phyloP scores from a whole-genome alignment of 2,888 invertebrate genomes.

The Autographa pulchrina region DNA sequence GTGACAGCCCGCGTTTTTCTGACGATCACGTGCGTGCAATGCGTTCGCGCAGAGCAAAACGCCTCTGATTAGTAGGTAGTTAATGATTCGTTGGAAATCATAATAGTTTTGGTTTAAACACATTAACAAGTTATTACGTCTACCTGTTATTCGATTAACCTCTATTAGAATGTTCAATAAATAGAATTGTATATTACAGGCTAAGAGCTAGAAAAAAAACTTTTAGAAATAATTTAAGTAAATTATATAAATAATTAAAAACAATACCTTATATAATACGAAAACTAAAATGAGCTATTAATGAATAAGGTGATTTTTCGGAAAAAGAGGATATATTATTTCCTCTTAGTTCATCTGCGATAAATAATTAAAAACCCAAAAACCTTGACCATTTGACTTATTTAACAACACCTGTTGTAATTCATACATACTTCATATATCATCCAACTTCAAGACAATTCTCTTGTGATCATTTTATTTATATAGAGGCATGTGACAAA shows the following conservation, averaged over 20 bases:
- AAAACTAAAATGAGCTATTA: no score
- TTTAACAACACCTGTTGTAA: background rate
- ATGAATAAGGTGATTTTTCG: no score
- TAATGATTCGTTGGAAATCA: conserved; percentile 15
- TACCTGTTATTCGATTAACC: background rate
- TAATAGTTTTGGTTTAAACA: conserved; percentile 6
- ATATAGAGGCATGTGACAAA: conserved; percentile 71
- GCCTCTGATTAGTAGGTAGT: conserved; percentile 21
- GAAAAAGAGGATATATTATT: no score
- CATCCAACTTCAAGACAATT: background rate
- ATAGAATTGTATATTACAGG: background rate
- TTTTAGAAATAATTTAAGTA: background rate
- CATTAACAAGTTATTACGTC: conserved; percentile 7
- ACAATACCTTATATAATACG: no score
- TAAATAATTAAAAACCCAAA: background rate
- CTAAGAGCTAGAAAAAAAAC: background rate
- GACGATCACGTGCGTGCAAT: conserved; percentile 72
- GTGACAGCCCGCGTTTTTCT: conserved; percentile 64
- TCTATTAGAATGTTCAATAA: background rate
- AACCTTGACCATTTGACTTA: background rate
- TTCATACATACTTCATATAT: background rate
- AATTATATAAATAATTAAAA: background rate
- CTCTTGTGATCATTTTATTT: conserved; percentile 24
- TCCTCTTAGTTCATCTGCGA: no score
- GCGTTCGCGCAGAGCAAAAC: conserved; percentile 55